Conservation (phyloP, 2,113 vertebrate species). For the Dipodomys spectabilis region DNA sequence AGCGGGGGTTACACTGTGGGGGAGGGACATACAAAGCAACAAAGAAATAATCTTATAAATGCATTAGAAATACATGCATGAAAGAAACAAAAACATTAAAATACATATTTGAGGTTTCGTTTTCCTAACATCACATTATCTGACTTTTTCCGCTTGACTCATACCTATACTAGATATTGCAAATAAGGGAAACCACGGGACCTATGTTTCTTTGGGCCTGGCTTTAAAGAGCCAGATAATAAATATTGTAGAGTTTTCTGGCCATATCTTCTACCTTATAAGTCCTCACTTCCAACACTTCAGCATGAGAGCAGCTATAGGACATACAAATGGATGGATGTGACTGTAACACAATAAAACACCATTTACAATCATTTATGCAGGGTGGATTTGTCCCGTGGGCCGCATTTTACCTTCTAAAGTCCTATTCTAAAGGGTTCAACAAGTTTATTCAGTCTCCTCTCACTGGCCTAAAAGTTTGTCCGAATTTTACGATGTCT, state of each 20-base stretch:
- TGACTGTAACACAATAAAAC: neutral
- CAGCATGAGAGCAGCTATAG: neutral
- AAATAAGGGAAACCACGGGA: too few species aligned
- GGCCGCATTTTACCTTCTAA: neutral
- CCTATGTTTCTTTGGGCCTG: too few species aligned
- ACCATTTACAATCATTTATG: neutral
- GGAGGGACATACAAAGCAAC: too few species aligned
- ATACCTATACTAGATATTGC: too few species aligned
- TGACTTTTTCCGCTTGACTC: too few species aligned
- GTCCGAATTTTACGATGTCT: neutral
- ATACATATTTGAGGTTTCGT: too few species aligned
- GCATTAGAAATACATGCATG: too few species aligned
- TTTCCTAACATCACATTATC: too few species aligned
- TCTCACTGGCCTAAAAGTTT: neutral
- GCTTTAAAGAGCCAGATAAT: neutral
- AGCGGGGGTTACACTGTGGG: too few species aligned
- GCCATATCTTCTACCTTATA: neutral
- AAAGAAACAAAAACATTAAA: too few species aligned
- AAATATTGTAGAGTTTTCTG: constrained; percentile 8
- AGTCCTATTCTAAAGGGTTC: neutral
- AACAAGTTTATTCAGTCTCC: neutral
- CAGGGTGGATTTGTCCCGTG: neutral
- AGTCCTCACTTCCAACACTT: neutral
- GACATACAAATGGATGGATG: neutral
- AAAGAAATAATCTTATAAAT: too few species aligned